A percentile compares a stretch with the other conserved stretches of the same genome.
These are phyloP conservation scores for Turritopsis rubra DNA, from an alignment of 30 jellyfish, hydroid and myxozoan genomes.

Conservation along the genomic window DNA sequence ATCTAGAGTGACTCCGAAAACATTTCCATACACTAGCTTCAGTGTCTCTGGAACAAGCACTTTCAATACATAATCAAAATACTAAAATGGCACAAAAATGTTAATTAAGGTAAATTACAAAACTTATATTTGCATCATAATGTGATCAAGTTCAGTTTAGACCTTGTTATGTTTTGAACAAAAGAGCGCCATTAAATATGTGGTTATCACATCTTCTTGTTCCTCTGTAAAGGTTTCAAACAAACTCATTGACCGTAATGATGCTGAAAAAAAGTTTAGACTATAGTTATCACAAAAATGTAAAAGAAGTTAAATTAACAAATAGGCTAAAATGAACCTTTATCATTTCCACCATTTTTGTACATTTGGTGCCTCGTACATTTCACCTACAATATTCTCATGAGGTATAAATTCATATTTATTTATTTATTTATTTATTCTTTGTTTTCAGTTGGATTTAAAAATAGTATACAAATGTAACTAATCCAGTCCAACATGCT, in stretches of 20 bases:
- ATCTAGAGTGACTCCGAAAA: background rate
- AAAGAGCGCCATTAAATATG: background rate
- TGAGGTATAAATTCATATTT: background rate
- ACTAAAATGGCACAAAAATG: background rate
- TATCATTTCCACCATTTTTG: background rate
- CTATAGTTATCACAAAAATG: background rate
- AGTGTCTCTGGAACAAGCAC: background rate
- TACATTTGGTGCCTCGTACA: background rate
- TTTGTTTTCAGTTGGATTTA: too few relatives aligned
- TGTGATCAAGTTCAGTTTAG: background rate
- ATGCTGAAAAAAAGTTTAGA: background rate
- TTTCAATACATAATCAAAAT: background rate
- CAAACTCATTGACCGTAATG: background rate
- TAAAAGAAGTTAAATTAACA: background rate
- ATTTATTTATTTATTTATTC: too few relatives aligned
- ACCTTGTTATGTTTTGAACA: background rate
- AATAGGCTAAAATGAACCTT: background rate
- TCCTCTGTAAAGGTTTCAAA: background rate
- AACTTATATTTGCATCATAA: background rate
- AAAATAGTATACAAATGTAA: too few relatives aligned
- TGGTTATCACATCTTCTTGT: background rate
- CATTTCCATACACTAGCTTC: background rate
- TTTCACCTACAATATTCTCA: background rate
- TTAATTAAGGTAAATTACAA: background rate
- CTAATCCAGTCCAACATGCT: too few relatives aligned